phyloP scores from a whole-genome alignment of 2,888 invertebrate genomes.

The Junonia oenone region DNA sequence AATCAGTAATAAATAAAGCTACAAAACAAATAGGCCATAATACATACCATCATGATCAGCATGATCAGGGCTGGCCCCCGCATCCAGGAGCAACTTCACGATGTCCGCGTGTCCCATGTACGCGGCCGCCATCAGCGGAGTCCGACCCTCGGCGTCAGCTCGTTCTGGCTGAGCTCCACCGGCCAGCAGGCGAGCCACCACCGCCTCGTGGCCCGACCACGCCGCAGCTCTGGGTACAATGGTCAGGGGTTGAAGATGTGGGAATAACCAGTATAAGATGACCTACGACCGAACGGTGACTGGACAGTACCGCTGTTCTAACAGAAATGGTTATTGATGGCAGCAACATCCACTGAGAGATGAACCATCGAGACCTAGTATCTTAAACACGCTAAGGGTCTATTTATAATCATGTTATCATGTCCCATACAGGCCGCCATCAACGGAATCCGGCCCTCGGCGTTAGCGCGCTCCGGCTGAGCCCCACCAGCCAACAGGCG shows the following conservation, averaged over 20 bases:
- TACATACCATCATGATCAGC: constrained; percentile 87
- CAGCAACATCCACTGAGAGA: too few species aligned
- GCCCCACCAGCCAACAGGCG: constrained; percentile 88
- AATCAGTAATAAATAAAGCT: too few species aligned
- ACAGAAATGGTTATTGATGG: too few species aligned
- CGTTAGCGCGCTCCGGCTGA: constrained; percentile 89
- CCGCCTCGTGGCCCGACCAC: constrained; percentile 96
- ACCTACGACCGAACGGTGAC: too few species aligned
- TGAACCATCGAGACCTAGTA: too few species aligned
- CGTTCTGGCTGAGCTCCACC: constrained; percentile 89
- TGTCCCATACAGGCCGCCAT: constrained; percentile 98
- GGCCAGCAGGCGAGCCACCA: constrained; percentile 85
- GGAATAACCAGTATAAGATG: too few species aligned
- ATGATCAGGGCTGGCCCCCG: constrained; percentile 90
- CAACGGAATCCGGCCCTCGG: constrained; percentile 93
- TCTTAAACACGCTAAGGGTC: too few species aligned
- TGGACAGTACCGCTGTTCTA: too few species aligned
- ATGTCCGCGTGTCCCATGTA: constrained; percentile 98
- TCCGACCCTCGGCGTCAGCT: constrained; percentile 93
- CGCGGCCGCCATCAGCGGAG: constrained; percentile 95
- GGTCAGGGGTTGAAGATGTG: too few species aligned
- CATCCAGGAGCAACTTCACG: constrained; percentile 89
- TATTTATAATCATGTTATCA: too few species aligned
- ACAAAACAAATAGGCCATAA: background rate
- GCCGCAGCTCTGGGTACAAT: constrained; percentile 84